Evolutionary conservation across 1,140 invertebrate species (phyloP), one percentile per base, ranked within the genome.

Genomic region (Ephestia elutella): DNA sequence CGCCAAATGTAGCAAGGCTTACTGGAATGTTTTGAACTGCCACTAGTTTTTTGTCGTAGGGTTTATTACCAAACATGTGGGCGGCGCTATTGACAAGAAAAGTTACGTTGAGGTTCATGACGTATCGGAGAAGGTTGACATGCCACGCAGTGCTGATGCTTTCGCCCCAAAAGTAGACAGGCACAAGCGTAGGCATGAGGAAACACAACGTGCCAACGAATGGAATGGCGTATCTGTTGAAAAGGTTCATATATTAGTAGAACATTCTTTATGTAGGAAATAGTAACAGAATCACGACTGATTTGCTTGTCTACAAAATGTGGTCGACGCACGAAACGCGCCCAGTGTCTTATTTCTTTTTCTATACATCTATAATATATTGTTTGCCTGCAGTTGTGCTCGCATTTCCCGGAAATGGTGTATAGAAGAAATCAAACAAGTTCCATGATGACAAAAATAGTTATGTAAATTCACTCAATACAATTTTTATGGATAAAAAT

Each of bases 101-200:
- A 5, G 94, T 96, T 49, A 89, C 86, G 78, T 96, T 91, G 10
- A 96, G 87, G 8, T 89, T 90, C n/a, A 91, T 54, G 38, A 85
- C 80, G 72, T 94, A 95, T 20, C 94, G 89, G 5, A 97, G 90
- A 65, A 98, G 80, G 4, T 92, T 92, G 0, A 97, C 87, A 78
- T 95, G 95, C 87, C 94, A 97, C 4, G 96, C 90, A 71, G 93
- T 94, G 8, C 72, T 66, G 62, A 92, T 92, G 0, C 90, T 91
- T 84, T 99, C 97, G 30, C 90, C 90, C 96, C 97, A 99, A 5
- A 91, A 89, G 60, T 93, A 93, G 49, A 94, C 91, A 0, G 97
- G 96, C 21, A 96, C 89, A 0, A 93, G 0, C 0, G 95, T 95
- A 0, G 97, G 97, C 1, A 98, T 2, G 7, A 96, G 65, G 75